These are phyloP conservation scores for Papilio aristodemus DNA, from an alignment of 1,140 invertebrate genomes.

Conservation along the genomic window DNA sequence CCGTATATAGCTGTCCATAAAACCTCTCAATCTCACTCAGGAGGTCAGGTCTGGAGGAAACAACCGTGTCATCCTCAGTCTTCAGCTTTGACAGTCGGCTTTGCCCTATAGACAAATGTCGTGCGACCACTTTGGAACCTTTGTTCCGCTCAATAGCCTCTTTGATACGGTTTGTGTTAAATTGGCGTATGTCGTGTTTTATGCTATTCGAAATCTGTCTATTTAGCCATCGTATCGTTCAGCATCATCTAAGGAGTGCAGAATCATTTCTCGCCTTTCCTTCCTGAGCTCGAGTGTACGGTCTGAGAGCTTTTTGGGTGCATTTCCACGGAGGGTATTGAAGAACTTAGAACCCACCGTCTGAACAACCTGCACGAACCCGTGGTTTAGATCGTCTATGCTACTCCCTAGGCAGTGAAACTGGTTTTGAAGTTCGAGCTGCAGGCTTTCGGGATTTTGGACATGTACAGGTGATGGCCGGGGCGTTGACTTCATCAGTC, in stretches of 20 bases:
- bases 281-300: no score
- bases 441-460: slow-evolving; percentile 34
- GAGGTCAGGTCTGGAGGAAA: not conserved
- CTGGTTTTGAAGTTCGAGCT: slow-evolving; percentile 31
- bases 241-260: not conserved
- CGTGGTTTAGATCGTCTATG: not conserved
- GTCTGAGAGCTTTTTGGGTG: slow-evolving; percentile 27
- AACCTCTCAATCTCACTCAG: not conserved
- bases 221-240: not conserved
- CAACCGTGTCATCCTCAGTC: no score
- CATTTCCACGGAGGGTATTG: not conserved
- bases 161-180: no score
- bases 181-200: no score
- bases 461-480: slow-evolving; percentile 31
- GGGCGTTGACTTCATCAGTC: slow-evolving; percentile 40
- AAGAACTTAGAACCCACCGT: slow-evolving; percentile 26
- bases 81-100: no score
- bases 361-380: slow-evolving; percentile 25
- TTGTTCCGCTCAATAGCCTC: not conserved
- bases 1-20: not conserved
- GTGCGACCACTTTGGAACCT: not conserved
- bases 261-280: no score
- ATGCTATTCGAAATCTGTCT: no score
- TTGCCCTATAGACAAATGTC: not conserved
- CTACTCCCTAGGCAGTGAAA: slow-evolving; percentile 12